Evolutionary conservation across 1,140 invertebrate genomes (phyloP).

Genomic region (Gryllus bimaculatus): DNA sequence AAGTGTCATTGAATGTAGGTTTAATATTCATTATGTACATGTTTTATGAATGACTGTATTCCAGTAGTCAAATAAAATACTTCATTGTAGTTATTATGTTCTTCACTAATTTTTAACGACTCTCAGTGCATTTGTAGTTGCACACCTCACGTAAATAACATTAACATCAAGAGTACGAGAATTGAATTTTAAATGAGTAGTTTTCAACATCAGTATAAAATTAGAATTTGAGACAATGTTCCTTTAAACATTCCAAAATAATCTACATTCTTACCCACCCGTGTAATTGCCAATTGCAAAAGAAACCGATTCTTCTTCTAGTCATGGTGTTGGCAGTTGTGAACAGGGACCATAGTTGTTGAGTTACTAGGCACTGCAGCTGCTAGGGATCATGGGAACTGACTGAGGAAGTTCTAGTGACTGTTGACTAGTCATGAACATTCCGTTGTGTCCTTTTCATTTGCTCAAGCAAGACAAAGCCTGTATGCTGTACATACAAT

Average conservation of each 20-base stretch:
- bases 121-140: not conserved
- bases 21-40: not conserved
- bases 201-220: not conserved
- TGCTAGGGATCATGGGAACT: not conserved
- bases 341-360: not conserved
- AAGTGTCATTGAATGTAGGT: not conserved
- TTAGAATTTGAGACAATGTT: not conserved
- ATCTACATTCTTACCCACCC: slow-evolving; percentile 1
- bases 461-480: too few relatives aligned
- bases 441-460: too few relatives aligned
- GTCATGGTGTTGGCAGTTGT: not conserved
- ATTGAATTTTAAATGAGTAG: not conserved
- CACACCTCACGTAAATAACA: not conserved
- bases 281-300: not conserved
- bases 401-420: not conserved
- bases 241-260: not conserved
- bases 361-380: not conserved
- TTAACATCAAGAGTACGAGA: not conserved
- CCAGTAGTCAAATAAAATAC: not conserved
- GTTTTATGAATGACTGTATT: not conserved
- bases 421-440: too few relatives aligned
- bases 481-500: too few relatives aligned
- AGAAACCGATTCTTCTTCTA: not conserved
- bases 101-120: not conserved
- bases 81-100: not conserved